A percentile compares a stretch with the other conserved stretches of the same genome.
Conservation (phyloP, 2,888 invertebrate species). For the Salticus scenicus region DNA sequence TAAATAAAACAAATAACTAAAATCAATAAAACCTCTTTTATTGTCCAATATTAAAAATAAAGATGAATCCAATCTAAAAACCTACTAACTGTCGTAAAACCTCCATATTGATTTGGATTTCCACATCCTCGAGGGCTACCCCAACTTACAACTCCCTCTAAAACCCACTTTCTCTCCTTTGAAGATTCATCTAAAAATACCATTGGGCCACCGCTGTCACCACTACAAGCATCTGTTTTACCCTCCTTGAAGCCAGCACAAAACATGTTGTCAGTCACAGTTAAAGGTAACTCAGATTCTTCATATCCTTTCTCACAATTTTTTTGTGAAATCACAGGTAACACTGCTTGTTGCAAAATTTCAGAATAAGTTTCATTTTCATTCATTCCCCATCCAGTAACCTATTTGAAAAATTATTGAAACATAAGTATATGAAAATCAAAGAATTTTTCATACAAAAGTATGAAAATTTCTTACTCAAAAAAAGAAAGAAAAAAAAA, state of each 20-base stretch:
- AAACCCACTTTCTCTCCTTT: conserved; percentile 66
- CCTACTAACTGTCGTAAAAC: conserved; percentile 69
- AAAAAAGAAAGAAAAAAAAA: too few species aligned
- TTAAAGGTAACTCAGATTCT: conserved; percentile 60
- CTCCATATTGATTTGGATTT: conserved; percentile 71
- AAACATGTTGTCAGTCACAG: conserved; percentile 66
- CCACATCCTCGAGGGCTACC: conserved; percentile 71
- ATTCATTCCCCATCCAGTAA: conserved; percentile 72
- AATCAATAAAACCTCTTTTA: neutral
- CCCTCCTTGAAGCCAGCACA: conserved; percentile 65
- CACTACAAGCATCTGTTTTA: conserved; percentile 70
- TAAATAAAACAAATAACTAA: too few species aligned
- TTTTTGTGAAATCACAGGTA: conserved; percentile 69
- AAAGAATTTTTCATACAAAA: too few species aligned
- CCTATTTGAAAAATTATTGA: conserved; percentile 44
- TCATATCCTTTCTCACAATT: conserved; percentile 71
- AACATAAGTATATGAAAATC: too few species aligned
- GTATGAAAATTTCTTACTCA: too few species aligned
- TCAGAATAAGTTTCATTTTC: conserved; percentile 67
- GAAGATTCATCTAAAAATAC: conserved; percentile 69
- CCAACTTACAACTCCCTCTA: conserved; percentile 72
- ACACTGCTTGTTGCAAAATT: conserved; percentile 68
- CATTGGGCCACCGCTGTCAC: conserved; percentile 72
- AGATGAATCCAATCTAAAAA: conserved; percentile 71
- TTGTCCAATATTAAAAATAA: conserved; percentile 50